Base-by-base conservation (phyloP, 1,140 invertebrate species). In the Diachasma alloeum region DNA sequence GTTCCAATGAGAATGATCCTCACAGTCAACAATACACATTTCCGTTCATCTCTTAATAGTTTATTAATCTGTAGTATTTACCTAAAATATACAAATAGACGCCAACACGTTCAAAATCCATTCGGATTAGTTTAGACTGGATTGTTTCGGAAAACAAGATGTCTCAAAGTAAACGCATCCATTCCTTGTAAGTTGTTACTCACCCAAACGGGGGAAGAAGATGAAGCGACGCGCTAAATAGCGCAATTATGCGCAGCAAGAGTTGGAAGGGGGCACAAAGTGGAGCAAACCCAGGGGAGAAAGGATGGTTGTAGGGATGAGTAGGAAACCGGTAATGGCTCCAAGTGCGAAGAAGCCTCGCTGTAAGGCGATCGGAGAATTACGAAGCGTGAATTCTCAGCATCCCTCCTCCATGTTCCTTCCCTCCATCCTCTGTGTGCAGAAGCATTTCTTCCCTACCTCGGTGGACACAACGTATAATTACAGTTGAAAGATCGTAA, bases 371-470 rank as follows among this genome's bases (percentile, higher is more conserved):
- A 73, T 73, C 71, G 46, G 10, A 59, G 71, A 73, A 73, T 73
- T 73, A 73, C 71, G 71, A 73, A 73, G 71, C 71, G 46, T 31
- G 46, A 73, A 75, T 75, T 75, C 66, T n/a, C n/a, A n/a, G n/a
- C n/a, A n/a, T n/a, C n/a, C n/a, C n/a, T n/a, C n/a, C n/a, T n/a
- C n/a, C n/a, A n/a, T n/a, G n/a, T n/a, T n/a, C n/a, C n/a, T n/a
- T 42, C 9, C 26, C 36, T 36, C 36, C n/a, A 22, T 42, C 19
- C 59, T 66, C 15, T 17, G 26, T 66, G n/a, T 42, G 26, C 37
- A 63, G 22, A 22, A 42, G 26, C 6, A 4, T 68, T 17, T 24
- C 8, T 44, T 75, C 48, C 44, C 39, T 75, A 46, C 67, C 67
- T 72, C 26, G 19, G 42, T 17, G 74, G 24, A 75, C 59, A 56